phyloP scores from a whole-genome alignment of 2,888 invertebrate species.

The Himalopsyche anomala region DNA sequence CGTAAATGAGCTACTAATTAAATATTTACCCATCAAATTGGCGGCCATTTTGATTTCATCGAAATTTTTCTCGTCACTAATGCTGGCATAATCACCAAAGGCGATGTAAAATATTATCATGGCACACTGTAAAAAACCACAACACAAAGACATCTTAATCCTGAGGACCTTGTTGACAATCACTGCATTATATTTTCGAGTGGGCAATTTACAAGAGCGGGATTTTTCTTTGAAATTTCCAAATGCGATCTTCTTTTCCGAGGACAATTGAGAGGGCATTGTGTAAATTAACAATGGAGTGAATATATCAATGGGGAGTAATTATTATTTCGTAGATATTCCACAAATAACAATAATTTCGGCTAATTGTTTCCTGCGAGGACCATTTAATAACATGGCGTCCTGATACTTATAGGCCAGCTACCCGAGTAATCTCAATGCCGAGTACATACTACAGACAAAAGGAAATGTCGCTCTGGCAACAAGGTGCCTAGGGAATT shows the following conservation, averaged over 20 bases:
- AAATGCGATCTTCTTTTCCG: constrained; percentile 44
- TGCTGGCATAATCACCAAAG: constrained; percentile 46
- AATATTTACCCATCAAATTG: constrained; percentile 4
- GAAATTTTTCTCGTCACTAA: background rate
- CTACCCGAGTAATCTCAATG: background rate
- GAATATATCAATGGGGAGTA: constrained; percentile 31
- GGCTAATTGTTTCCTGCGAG: constrained; percentile 19
- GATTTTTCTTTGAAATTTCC: constrained; percentile 36
- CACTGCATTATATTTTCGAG: constrained; percentile 33
- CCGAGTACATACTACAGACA: constrained; percentile 39
- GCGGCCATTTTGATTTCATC: background rate
- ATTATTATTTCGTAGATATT: constrained; percentile 39
- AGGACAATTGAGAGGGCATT: constrained; percentile 1
- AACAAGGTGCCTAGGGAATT: constrained; percentile 54
- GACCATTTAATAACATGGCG: background rate
- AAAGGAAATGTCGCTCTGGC: constrained; percentile 50
- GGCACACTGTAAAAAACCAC: constrained; percentile 53
- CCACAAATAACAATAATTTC: constrained; percentile 4
- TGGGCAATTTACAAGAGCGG: constrained; percentile 22
- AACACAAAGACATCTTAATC: constrained; percentile 58
- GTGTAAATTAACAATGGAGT: background rate
- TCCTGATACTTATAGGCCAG: constrained; percentile 1
- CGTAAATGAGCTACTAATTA: background rate
- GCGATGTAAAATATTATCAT: constrained; percentile 56
- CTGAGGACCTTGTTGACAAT: constrained; percentile 53